These are phyloP conservation scores for Molossus alvarezi DNA, from an alignment of 2,797 vertebrate genomes.

Conservation along the genomic window DNA sequence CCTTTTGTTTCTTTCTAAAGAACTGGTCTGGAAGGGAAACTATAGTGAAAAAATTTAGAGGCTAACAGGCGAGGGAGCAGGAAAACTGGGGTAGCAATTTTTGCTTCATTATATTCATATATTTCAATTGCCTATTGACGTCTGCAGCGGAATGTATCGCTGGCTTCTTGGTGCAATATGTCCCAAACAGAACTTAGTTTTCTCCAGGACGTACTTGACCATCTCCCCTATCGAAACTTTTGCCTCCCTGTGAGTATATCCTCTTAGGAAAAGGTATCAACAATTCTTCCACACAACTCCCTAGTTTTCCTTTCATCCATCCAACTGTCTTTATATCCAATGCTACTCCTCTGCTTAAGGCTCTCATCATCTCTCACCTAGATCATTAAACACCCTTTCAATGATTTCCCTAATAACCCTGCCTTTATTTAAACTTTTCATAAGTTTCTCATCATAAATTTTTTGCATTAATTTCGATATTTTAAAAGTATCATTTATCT, in stretches of 20 bases:
- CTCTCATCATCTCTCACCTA: background rate
- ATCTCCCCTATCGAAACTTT: background rate
- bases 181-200: constrained; percentile 16
- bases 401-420: background rate
- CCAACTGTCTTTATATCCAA: background rate
- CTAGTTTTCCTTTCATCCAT: background rate
- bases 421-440: background rate
- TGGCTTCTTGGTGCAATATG: background rate
- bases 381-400: background rate
- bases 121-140: background rate
- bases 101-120: background rate
- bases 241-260: background rate
- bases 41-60: background rate
- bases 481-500: background rate
- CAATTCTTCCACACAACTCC: background rate
- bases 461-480: constrained; percentile 28
- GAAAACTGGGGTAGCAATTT: background rate
- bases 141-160: background rate
- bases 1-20: background rate
- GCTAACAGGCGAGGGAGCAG: background rate
- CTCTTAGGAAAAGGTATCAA: background rate
- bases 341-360: background rate
- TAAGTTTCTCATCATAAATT: background rate
- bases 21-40: background rate
- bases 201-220: background rate